A percentile compares a stretch with the other conserved stretches of the same genome.
These are phyloP conservation scores for Glareola pratincola DNA, from an alignment of 2,113 vertebrate species.

Conservation along the genomic window DNA sequence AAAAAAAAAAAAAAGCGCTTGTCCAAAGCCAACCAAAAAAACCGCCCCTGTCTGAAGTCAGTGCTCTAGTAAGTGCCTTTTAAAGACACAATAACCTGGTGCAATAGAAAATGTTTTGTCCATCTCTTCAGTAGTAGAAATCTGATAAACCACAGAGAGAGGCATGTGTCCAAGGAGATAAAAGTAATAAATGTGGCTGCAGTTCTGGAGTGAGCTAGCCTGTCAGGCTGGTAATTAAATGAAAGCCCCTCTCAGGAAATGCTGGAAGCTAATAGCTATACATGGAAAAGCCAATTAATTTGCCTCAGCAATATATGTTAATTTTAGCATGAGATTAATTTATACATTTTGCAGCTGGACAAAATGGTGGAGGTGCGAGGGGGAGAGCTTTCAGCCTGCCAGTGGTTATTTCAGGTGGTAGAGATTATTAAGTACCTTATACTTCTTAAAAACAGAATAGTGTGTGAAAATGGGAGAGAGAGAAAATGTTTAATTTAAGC, in stretches of 20 bases:
- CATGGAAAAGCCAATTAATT: background rate
- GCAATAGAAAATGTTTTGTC: slow-evolving; percentile 20
- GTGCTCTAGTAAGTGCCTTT: slow-evolving; percentile 4
- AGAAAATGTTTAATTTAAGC: background rate
- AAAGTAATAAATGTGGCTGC: slow-evolving; percentile 22
- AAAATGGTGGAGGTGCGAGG: background rate
- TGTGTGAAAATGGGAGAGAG: background rate
- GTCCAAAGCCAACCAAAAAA: background rate
- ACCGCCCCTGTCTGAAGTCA: background rate
- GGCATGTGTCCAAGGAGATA: slow-evolving; percentile 44
- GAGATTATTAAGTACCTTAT: background rate
- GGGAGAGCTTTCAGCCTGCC: background rate
- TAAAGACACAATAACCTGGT: slow-evolving; percentile 23
- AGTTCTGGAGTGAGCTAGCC: background rate
- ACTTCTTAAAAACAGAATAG: background rate
- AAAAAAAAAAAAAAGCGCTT: background rate
- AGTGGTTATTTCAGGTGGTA: background rate
- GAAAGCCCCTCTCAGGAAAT: slow-evolving; percentile 33
- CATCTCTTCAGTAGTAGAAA: background rate
- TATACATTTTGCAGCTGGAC: background rate
- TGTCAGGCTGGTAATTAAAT: slow-evolving; percentile 55
- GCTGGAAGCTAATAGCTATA: slow-evolving; percentile 22
- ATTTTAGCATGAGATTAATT: slow-evolving; percentile 29
- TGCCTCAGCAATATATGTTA: slow-evolving; percentile 31
- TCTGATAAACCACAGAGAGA: background rate